phyloP scores from a whole-genome alignment of 2,113 vertebrate species.

The Notarius lentiginosus region DNA sequence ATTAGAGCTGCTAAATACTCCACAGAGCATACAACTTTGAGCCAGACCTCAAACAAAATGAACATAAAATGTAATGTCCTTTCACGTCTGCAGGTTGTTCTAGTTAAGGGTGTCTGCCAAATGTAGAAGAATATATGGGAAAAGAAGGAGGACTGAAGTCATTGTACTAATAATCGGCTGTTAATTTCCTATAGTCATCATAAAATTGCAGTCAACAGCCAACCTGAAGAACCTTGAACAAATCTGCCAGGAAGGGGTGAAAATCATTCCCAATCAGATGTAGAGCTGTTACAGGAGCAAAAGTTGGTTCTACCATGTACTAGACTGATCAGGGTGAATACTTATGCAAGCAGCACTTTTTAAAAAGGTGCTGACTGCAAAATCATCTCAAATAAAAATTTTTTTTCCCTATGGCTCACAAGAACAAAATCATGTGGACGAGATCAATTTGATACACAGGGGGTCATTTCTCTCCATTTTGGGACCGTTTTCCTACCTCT shows the following conservation, averaged over 20 bases:
- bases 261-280: not conserved
- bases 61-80: not conserved
- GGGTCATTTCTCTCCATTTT: no score
- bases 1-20: not conserved
- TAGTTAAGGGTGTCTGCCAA: not conserved
- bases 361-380: no score
- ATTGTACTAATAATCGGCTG: not conserved
- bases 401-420: not conserved
- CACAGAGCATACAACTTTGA: not conserved
- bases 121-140: not conserved
- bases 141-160: not conserved
- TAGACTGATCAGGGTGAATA: not conserved
- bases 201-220: not conserved
- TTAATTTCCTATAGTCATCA: not conserved
- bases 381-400: not conserved
- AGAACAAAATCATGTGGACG: no score
- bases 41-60: not conserved
- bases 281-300: not conserved
- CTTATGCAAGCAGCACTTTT: not conserved
- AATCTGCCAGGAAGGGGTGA: not conserved
- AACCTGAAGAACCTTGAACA: not conserved
- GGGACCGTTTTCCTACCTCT: no score
- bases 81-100: not conserved
- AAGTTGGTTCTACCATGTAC: not conserved
- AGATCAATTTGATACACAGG: no score